Evolutionary conservation across 2,113 vertebrate species (phyloP).

Genomic region (Rhipidura dahli): DNA sequence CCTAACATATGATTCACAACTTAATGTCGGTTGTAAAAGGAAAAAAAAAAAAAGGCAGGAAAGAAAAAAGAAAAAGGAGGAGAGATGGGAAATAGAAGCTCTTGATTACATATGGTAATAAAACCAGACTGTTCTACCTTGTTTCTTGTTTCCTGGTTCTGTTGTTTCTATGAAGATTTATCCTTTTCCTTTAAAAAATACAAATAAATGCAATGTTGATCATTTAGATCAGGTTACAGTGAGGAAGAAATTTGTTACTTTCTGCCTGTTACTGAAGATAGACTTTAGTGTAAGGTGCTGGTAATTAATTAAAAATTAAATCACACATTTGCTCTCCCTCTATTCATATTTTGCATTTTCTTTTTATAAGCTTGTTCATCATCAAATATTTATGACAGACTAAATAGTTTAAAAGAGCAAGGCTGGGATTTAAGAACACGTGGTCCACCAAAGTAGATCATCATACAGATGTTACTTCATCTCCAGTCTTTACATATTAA

Average conservation of each 20-base stretch:
- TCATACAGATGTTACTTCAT: constrained; percentile 60
- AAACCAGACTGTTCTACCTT: constrained; percentile 84
- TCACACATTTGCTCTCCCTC: constrained; percentile 37
- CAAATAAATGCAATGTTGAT: neutral
- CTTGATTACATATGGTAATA: constrained; percentile 91
- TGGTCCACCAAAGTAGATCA: constrained; percentile 63
- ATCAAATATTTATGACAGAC: constrained; percentile 70
- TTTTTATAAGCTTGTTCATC: constrained; percentile 70
- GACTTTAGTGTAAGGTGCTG: constrained; percentile 6
- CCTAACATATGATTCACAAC: constrained; percentile 92
- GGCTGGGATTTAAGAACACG: constrained; percentile 45
- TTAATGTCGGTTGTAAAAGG: constrained; percentile 92
- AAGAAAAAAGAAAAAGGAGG: neutral
- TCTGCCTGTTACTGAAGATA: neutral
- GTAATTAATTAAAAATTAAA: constrained; percentile 74
- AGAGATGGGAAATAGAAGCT: constrained; percentile 69
- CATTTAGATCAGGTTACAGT: neutral
- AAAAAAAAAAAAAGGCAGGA: neutral
- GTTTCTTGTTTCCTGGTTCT: constrained; percentile 57
- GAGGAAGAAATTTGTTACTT: neutral
- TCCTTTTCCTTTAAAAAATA: neutral
- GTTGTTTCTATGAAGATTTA: constrained; percentile 1
- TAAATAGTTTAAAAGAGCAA: constrained; percentile 68
- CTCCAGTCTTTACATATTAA: constrained; percentile 57
- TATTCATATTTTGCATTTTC: constrained; percentile 60